These are phyloP conservation scores for Pseudochromis fuscus DNA, from an alignment of 2,797 vertebrate species.

Conservation along the genomic window DNA sequence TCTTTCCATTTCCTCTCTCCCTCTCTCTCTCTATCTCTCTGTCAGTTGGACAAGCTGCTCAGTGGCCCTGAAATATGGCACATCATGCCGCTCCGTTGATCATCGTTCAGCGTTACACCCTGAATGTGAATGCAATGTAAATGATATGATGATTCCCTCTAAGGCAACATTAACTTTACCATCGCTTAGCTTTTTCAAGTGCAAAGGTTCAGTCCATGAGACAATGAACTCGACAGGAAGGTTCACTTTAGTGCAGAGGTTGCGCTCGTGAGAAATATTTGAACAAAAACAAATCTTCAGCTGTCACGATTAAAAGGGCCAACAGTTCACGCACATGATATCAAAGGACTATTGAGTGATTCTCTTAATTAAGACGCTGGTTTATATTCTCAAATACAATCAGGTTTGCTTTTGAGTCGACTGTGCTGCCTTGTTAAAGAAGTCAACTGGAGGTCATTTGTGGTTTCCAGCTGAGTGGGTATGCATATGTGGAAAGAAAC, in stretches of 20 bases:
- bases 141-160: constrained; percentile 85
- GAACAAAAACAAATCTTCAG: not conserved
- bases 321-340: not conserved
- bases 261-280: not conserved
- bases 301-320: constrained; percentile 11
- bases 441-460: constrained; percentile 76
- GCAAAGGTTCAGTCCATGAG: constrained; percentile 71
- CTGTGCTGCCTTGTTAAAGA: constrained; percentile 57
- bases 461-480: constrained; percentile 71
- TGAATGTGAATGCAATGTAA: constrained; percentile 83
- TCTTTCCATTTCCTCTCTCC: not conserved
- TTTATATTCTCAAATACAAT: constrained; percentile 38
- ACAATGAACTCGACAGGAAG: constrained; percentile 52
- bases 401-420: constrained; percentile 28
- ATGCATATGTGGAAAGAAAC: constrained; percentile 65
- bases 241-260: constrained; percentile 24
- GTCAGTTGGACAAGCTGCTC: constrained; percentile 83
- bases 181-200: constrained; percentile 66
- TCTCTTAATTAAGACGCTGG: constrained; percentile 37
- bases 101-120: constrained; percentile 72
- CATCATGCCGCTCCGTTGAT: constrained; percentile 83
- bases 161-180: constrained; percentile 78
- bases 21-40: constrained; percentile 45
- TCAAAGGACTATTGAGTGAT: constrained; percentile 16
- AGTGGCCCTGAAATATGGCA: constrained; percentile 83